These are phyloP conservation scores for Anolis sagrei DNA, from an alignment of 2,113 vertebrate species.

Conservation along the genomic window DNA sequence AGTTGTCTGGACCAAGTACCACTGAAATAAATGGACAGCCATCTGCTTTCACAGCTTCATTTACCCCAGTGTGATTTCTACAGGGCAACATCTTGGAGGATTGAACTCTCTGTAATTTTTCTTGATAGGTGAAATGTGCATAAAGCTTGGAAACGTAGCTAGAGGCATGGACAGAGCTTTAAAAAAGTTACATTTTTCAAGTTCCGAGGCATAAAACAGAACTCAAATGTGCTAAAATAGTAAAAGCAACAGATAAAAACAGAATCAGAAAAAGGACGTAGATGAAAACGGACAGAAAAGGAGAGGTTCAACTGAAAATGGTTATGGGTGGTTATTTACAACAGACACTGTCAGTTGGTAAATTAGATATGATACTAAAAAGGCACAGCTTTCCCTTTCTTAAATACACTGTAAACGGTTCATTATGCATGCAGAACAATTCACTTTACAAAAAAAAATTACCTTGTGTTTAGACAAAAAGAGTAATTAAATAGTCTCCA, in stretches of 20 bases:
- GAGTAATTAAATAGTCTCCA: slow-evolving; percentile 99
- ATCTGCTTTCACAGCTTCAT: neutral
- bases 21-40: neutral
- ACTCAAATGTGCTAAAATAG: slow-evolving; percentile 63
- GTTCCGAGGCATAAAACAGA: slow-evolving; percentile 52
- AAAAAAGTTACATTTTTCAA: no score
- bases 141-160: slow-evolving; percentile 56
- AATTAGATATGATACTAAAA: slow-evolving; percentile 97
- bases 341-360: slow-evolving; percentile 94
- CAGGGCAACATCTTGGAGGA: neutral
- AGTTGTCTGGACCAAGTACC: neutral
- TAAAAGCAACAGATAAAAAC: slow-evolving; percentile 26
- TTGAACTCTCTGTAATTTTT: slow-evolving; percentile 29
- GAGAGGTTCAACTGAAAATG: slow-evolving; percentile 87
- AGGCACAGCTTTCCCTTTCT: slow-evolving; percentile 99
- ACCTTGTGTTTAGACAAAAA: slow-evolving; percentile 97
- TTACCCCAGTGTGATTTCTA: neutral
- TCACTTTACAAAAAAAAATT: slow-evolving; percentile 98
- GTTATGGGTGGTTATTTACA: slow-evolving; percentile 95
- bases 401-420: slow-evolving; percentile 99
- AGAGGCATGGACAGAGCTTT: neutral
- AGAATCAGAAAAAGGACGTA: slow-evolving; percentile 63
- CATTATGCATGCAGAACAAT: slow-evolving; percentile 99
- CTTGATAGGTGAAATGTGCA: slow-evolving; percentile 62
- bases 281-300: slow-evolving; percentile 74